Evolutionary conservation across 2,113 vertebrate species (phyloP).

Genomic region (Conger conger): DNA sequence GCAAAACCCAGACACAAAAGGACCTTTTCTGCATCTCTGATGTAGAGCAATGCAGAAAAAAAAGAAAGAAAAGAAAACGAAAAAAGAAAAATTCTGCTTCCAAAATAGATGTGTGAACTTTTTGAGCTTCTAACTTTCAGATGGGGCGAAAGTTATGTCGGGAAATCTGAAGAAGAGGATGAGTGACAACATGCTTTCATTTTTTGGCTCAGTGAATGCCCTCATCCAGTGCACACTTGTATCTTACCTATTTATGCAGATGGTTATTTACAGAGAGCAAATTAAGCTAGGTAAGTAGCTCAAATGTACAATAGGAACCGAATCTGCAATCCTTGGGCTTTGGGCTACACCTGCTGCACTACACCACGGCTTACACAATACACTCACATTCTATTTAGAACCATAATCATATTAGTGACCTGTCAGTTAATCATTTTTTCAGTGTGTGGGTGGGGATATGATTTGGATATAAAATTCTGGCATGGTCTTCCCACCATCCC

Average conservation of each 20-base stretch:
- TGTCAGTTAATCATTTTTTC: not conserved
- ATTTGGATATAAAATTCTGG: not conserved
- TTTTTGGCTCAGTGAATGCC: not conserved
- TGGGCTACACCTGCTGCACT: slow-evolving; percentile 12
- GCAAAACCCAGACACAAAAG: slow-evolving; percentile 68
- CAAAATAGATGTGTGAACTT: slow-evolving; percentile 60
- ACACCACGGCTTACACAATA: slow-evolving; percentile 34
- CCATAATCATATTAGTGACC: slow-evolving; percentile 50
- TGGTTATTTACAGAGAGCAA: not conserved
- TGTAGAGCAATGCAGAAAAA: slow-evolving; percentile 52
- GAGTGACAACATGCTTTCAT: not conserved
- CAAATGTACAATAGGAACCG: not conserved
- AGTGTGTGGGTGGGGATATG: slow-evolving; percentile 24
- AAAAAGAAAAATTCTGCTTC: slow-evolving; percentile 41
- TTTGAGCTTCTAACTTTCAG: slow-evolving; percentile 56
- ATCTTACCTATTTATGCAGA: not conserved
- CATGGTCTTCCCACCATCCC: no score
- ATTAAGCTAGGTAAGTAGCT: not conserved
- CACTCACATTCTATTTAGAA: slow-evolving; percentile 30
- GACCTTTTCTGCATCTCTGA: slow-evolving; percentile 49
- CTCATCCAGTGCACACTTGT: not conserved
- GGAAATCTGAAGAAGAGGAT: slow-evolving; percentile 22
- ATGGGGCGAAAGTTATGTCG: slow-evolving; percentile 19
- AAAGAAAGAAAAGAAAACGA: slow-evolving; percentile 23
- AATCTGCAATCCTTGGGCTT: not conserved